Evolutionary conservation across 2,888 invertebrate species (phyloP).

Genomic region (Amblyjoppa proteus): DNA sequence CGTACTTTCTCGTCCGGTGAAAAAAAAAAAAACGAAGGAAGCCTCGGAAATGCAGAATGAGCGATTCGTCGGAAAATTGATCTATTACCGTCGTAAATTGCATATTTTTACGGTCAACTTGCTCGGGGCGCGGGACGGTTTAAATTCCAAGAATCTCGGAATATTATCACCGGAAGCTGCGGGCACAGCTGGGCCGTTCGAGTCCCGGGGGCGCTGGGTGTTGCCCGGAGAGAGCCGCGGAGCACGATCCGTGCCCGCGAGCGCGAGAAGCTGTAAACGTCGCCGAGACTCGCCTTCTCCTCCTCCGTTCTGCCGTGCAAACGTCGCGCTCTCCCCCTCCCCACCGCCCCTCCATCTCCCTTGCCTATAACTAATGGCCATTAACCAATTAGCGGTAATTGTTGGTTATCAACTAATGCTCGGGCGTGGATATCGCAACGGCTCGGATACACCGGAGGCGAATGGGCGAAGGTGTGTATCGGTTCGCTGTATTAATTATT

Average conservation of each 20-base stretch:
- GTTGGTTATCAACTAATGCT: constrained; percentile 71
- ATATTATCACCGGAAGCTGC: constrained; percentile 40
- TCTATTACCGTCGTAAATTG: background rate
- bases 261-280: constrained; percentile 64
- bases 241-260: constrained; percentile 42
- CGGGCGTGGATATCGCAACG: constrained; percentile 62
- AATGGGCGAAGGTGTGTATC: constrained; percentile 46
- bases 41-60: background rate
- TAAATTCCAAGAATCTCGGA: constrained; percentile 43
- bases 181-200: background rate
- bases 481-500: constrained; percentile 61
- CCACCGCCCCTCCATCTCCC: background rate
- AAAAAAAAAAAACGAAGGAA: background rate
- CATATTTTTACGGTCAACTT: background rate
- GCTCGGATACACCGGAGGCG: constrained; percentile 23
- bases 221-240: background rate
- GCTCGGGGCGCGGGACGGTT: background rate
- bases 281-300: constrained; percentile 55
- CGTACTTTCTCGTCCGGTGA: background rate
- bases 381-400: constrained; percentile 75
- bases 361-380: constrained; percentile 66
- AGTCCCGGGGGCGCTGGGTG: constrained; percentile 39
- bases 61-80: constrained; percentile 12
- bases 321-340: constrained; percentile 25
- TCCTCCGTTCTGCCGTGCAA: background rate